Evolutionary conservation across 2,888 invertebrate genomes (phyloP).

Genomic region (Belgica antarctica): DNA sequence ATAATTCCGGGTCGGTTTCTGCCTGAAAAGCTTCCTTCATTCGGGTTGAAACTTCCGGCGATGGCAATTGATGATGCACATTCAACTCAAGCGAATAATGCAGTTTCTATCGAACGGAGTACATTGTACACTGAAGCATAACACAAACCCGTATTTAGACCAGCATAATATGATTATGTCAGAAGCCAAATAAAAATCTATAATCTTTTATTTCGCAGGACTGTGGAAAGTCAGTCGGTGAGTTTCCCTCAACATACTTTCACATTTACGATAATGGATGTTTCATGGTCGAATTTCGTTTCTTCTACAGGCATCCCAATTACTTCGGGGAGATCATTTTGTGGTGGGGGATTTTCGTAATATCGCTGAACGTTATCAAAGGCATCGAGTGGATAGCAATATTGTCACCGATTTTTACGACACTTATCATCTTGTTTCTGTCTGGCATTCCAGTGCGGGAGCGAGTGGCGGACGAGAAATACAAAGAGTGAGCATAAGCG

Average conservation of each 20-base stretch:
- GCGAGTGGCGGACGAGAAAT: constrained; percentile 83
- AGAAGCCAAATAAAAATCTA: constrained; percentile 14
- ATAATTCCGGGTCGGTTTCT: too few species aligned
- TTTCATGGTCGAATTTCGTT: too few species aligned
- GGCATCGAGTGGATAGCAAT: constrained; percentile 84
- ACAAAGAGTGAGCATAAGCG: constrained; percentile 67
- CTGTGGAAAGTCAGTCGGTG: constrained; percentile 85
- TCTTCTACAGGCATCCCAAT: constrained; percentile 91
- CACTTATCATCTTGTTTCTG: constrained; percentile 80
- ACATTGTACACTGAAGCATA: too few species aligned
- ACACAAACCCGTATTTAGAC: too few species aligned
- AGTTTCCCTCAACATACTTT: too few species aligned
- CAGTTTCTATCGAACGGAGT: too few species aligned
- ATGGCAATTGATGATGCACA: too few species aligned
- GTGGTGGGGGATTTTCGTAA: constrained; percentile 92
- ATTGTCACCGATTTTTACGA: constrained; percentile 83
- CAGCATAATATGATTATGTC: too few species aligned
- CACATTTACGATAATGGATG: too few species aligned
- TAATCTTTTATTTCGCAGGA: constrained; percentile 54
- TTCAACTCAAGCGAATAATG: too few species aligned
- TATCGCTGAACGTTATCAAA: constrained; percentile 80
- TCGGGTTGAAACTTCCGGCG: too few species aligned
- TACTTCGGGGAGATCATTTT: constrained; percentile 92
- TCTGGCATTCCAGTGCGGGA: constrained; percentile 88
- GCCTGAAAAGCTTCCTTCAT: too few species aligned